phyloP scores from a whole-genome alignment of 1,140 invertebrate genomes.

The Nymphalis io region DNA sequence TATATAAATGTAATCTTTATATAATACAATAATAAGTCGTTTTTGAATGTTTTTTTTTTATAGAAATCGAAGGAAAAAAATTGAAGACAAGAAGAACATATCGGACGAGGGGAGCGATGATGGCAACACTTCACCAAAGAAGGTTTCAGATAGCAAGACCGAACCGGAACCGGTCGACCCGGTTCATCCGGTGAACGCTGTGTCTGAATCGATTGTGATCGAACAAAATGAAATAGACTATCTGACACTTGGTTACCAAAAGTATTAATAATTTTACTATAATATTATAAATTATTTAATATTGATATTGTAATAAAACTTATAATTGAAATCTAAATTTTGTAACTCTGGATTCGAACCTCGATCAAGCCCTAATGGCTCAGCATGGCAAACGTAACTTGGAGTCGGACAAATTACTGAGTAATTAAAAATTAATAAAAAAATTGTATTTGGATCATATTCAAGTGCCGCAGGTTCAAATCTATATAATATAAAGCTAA shows the following conservation, averaged over 20 bases:
- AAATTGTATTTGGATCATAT: no score
- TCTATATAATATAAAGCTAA: no score
- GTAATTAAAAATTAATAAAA: no score
- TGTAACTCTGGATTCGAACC: no score
- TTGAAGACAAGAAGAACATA: slow-evolving; percentile 38
- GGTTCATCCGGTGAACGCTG: not conserved
- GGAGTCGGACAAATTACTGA: no score
- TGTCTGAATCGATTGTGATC: not conserved
- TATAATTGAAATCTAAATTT: no score
- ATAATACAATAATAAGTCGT: not conserved
- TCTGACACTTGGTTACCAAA: slow-evolving; percentile 20
- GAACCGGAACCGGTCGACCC: slow-evolving; percentile 26
- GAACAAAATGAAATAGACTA: slow-evolving; percentile 14
- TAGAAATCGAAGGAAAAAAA: slow-evolving; percentile 58
- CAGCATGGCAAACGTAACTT: no score
- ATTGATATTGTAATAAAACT: no score
- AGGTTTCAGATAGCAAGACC: not conserved
- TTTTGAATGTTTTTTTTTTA: slow-evolving; percentile 7
- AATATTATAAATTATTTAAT: not conserved
- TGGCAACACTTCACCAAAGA: slow-evolving; percentile 18
- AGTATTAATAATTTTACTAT: not conserved
- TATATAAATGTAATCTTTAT: not conserved
- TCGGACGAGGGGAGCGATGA: slow-evolving; percentile 42
- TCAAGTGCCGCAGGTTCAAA: no score
- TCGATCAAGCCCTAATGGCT: no score